Evolutionary conservation across 2,888 invertebrate genomes (phyloP).

Genomic region (Euzophera pinguis): DNA sequence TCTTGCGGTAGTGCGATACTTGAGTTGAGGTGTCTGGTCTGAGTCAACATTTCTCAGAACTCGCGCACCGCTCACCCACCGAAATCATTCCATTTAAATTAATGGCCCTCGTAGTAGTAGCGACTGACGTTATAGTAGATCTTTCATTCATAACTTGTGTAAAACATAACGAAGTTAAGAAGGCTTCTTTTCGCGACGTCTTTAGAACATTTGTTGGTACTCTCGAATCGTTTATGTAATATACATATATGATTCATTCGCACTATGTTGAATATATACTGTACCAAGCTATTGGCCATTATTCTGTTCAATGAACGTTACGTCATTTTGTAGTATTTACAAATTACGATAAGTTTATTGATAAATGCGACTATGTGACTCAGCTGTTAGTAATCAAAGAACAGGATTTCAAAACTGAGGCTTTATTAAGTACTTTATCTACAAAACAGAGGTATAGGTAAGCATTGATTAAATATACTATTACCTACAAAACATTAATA

Average conservation of each 20-base stretch:
- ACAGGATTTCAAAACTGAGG: constrained; percentile 12
- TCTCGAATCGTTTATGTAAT: constrained; percentile 48
- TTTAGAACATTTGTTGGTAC: constrained; percentile 38
- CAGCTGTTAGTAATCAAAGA: constrained; percentile 15
- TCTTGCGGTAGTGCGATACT: constrained; percentile 27
- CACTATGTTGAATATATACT: constrained; percentile 35
- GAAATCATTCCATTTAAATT: constrained; percentile 42
- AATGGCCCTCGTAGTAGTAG: constrained; percentile 37
- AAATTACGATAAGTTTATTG: constrained; percentile 39
- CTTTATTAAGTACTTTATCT: not conserved
- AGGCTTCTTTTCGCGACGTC: constrained; percentile 33
- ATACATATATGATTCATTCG: constrained; percentile 40
- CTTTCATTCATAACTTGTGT: constrained; percentile 62
- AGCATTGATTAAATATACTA: not conserved
- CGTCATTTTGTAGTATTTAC: constrained; percentile 53
- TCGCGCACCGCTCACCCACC: constrained; percentile 31
- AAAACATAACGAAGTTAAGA: constrained; percentile 49
- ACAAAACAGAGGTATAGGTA: not conserved
- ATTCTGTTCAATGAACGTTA: constrained; percentile 47
- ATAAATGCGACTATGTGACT: constrained; percentile 16
- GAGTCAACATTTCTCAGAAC: constrained; percentile 47
- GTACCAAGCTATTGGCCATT: constrained; percentile 46
- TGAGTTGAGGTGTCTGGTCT: constrained; percentile 29
- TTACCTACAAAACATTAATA: no score
- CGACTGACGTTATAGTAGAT: constrained; percentile 34